Percentiles rank a stretch among this genome's conserved stretches.
phyloP scores from a whole-genome alignment of 2,797 vertebrate genomes.

The Hapalemur alaotrensis region DNA sequence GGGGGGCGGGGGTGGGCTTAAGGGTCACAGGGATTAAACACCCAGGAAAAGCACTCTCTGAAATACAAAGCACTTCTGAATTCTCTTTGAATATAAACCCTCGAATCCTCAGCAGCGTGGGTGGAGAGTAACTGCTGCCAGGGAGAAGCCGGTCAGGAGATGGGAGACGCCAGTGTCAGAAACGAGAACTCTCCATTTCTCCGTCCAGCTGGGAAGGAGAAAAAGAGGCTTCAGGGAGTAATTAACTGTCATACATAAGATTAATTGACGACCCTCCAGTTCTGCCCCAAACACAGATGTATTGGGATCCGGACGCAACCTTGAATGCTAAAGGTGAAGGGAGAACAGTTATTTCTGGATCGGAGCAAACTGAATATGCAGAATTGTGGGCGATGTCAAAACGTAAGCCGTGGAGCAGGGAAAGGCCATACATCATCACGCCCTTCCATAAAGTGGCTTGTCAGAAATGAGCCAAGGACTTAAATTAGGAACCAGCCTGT shows the following conservation, averaged over 20 bases:
- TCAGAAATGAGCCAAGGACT: conserved; percentile 59
- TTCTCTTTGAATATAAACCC: conserved; percentile 30
- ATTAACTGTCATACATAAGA: conserved; percentile 73
- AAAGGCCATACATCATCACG: conserved; percentile 37
- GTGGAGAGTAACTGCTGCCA: background rate
- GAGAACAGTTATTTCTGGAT: conserved; percentile 71
- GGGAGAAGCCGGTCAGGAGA: background rate
- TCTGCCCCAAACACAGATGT: conserved; percentile 72
- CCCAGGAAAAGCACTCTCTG: background rate
- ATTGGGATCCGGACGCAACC: conserved; percentile 59
- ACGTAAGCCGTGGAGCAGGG: background rate
- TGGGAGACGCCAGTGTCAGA: background rate
- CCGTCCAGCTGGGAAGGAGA: conserved; percentile 41
- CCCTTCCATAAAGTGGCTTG: conserved; percentile 50
- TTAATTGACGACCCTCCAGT: conserved; percentile 73
- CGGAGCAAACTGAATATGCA: conserved; percentile 59
- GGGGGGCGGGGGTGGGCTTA: background rate
- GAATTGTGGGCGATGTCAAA: conserved; percentile 30
- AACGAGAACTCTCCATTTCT: background rate
- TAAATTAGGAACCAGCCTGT: background rate
- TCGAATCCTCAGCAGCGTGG: background rate
- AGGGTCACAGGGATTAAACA: background rate
- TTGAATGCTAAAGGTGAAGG: conserved; percentile 69
- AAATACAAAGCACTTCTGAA: background rate
- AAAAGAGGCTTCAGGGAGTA: conserved; percentile 47